Evolutionary conservation across 2,113 vertebrate genomes (phyloP).

Genomic region (Pseudonaja textilis): DNA sequence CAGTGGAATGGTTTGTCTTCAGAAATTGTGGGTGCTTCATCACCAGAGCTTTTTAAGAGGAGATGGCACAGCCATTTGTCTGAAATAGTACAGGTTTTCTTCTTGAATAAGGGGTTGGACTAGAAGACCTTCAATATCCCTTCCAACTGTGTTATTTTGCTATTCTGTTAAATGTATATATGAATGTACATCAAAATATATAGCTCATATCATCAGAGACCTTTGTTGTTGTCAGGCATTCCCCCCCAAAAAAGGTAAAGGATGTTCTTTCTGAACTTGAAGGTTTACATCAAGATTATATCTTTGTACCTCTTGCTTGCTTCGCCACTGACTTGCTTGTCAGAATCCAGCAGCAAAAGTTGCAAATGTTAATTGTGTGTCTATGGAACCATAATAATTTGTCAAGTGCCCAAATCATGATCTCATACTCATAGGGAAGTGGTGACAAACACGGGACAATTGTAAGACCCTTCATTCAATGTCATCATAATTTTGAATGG

Average conservation of each 20-base stretch:
- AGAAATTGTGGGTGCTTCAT: background rate
- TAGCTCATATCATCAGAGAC: background rate
- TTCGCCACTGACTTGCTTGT: background rate
- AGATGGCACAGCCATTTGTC: background rate
- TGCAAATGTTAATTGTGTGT: background rate
- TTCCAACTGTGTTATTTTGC: background rate
- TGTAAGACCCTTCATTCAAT: background rate
- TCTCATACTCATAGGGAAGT: background rate
- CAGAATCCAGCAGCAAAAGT: background rate
- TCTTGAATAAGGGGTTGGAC: background rate
- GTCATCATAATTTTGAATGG: background rate
- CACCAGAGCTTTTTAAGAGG: background rate
- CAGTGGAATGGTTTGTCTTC: background rate
- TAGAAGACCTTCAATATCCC: background rate
- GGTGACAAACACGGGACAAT: background rate
- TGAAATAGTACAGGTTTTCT: background rate
- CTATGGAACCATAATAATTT: background rate
- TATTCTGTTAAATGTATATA: background rate
- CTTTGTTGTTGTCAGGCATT: background rate
- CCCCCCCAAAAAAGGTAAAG: background rate
- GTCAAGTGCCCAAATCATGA: background rate
- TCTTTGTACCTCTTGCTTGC: background rate
- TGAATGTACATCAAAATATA: background rate
- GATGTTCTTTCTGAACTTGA: background rate
- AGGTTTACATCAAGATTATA: background rate